These are phyloP conservation scores for Eugnorisma glareosa DNA, from an alignment of 2,888 invertebrate species.

Conservation along the genomic window DNA sequence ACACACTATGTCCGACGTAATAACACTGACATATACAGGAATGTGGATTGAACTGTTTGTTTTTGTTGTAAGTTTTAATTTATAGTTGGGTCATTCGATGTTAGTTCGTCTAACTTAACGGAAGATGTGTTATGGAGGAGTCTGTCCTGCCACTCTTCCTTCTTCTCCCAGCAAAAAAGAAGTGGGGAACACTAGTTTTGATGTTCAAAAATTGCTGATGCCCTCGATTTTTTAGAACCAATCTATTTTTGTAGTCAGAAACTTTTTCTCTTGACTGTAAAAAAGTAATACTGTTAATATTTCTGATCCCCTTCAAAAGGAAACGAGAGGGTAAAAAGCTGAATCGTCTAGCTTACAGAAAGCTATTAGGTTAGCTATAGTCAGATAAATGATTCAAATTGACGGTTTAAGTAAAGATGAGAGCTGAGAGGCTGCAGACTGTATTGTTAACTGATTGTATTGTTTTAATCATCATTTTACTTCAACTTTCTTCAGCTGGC, in stretches of 20 bases:
- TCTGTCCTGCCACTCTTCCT: not conserved
- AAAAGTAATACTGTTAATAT: too few relatives aligned
- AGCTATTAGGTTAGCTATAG: not conserved
- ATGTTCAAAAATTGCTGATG: not conserved
- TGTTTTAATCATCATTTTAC: not conserved
- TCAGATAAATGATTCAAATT: slow-evolving; percentile 8
- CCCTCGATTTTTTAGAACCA: not conserved
- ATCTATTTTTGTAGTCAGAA: not conserved
- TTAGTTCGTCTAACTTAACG: not conserved
- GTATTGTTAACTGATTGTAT: not conserved
- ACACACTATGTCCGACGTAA: slow-evolving; percentile 38
- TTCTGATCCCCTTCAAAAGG: not conserved
- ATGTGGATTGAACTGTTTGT: slow-evolving; percentile 29
- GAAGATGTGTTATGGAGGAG: not conserved
- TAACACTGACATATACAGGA: slow-evolving; percentile 24
- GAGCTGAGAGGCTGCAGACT: not conserved
- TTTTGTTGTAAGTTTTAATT: slow-evolving; percentile 40
- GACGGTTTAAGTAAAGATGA: not conserved
- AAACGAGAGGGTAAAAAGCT: not conserved
- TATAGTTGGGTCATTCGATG: not conserved
- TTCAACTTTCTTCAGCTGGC: not conserved
- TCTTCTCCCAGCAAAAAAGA: not conserved
- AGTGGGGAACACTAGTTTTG: not conserved
- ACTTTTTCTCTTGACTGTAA: not conserved
- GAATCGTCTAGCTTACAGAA: not conserved